Evolutionary conservation across 30 jellyfish, hydroid and myxozoan species (phyloP).

Genomic region (Rhopilema esculentum): DNA sequence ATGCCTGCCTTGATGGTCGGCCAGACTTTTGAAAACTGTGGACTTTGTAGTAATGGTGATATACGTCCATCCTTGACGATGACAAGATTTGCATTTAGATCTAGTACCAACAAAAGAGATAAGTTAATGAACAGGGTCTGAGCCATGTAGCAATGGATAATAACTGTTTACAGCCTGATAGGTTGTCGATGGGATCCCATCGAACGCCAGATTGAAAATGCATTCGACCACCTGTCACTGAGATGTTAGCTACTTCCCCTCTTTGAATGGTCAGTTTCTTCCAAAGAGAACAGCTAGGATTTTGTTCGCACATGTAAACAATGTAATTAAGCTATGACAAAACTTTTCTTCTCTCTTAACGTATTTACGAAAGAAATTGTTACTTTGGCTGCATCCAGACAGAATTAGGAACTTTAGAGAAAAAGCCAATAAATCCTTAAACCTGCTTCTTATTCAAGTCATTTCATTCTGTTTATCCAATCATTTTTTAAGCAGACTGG

Average conservation of each 20-base stretch:
- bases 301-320: neutral
- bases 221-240: neutral
- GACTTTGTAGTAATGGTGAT: constrained; percentile 65
- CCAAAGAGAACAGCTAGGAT: neutral
- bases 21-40: constrained; percentile 69
- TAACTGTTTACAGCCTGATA: neutral
- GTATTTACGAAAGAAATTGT: neutral
- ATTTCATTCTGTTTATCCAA: constrained; percentile 39
- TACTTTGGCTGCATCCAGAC: constrained; percentile 16
- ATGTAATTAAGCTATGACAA: neutral
- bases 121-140: neutral
- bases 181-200: neutral
- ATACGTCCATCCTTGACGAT: constrained; percentile 79
- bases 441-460: constrained; percentile 19
- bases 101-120: constrained; percentile 31
- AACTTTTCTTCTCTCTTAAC: neutral
- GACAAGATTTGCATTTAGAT: constrained; percentile 50
- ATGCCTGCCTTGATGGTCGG: constrained; percentile 69
- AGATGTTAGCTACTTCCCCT: neutral
- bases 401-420: constrained; percentile 28
- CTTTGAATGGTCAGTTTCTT: neutral
- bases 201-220: neutral
- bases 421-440: constrained; percentile 16
- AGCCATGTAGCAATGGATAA: neutral
- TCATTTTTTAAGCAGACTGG: constrained; percentile 35